A percentile compares a stretch with the other conserved stretches of the same genome.
Evolutionary conservation across 2,113 vertebrate species (phyloP).

Genomic region (Acanthisitta chloris): DNA sequence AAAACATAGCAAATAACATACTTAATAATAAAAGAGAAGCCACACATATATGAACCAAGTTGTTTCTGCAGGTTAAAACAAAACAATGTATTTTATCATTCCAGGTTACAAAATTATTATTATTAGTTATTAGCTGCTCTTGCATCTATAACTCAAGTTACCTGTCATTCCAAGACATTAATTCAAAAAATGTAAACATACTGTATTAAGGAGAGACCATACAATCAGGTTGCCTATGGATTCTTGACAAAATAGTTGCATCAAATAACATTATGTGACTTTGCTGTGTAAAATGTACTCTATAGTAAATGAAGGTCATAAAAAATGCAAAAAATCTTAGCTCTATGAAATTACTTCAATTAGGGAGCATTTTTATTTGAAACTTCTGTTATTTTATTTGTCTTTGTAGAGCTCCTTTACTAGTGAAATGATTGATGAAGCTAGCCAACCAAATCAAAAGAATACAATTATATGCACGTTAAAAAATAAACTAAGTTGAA

Average conservation of each 20-base stretch:
- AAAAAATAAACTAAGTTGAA: neutral
- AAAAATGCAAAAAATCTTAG: neutral
- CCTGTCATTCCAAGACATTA: neutral
- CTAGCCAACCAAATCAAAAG: neutral
- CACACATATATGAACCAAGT: neutral
- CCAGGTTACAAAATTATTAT: neutral
- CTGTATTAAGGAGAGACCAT: neutral
- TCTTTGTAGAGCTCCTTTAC: neutral
- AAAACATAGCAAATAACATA: neutral
- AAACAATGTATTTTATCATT: neutral
- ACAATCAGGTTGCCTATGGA: neutral
- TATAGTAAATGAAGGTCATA: neutral
- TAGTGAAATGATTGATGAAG: neutral
- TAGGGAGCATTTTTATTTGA: neutral
- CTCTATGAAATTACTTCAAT: neutral
- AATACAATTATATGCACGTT: neutral
- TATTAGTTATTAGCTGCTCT: neutral
- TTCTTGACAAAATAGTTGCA: neutral
- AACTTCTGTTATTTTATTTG: neutral
- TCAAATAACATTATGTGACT: neutral
- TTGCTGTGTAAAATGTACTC: neutral
- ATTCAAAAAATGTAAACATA: neutral
- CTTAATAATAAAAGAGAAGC: neutral
- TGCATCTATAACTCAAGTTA: neutral
- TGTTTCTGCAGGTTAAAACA: neutral